Evolutionary conservation across 1,140 invertebrate species (phyloP), one percentile per base, ranked within the genome.

Genomic region (Aphelinus certus): DNA sequence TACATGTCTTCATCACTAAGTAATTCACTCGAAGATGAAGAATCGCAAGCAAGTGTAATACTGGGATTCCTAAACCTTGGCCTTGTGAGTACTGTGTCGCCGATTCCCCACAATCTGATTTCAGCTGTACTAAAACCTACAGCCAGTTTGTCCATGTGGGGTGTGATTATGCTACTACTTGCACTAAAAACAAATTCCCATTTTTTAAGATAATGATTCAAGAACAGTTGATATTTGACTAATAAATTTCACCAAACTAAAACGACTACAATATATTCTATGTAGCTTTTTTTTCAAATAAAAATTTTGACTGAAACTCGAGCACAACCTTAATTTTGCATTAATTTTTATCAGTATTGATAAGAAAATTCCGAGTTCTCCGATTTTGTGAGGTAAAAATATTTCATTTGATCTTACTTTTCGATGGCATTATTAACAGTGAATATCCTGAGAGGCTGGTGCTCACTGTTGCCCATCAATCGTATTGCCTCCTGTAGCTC

Each of bases 401-500:
- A 56, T 61, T 57, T 26, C 5, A 63, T 7, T 7, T 60, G 55
- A 53, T 81, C 83, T 87, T 86, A 90, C 90, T 91, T 88, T 79
- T 90, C 88, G 78, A 90, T 86, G 63, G 90, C 87, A 79, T 91
- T 90, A 76, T 89, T 89, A 68, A 92, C 87, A 79, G 90, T 89
- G 79, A 91, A 91, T 74, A 92, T 84, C 81, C 90, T 89, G 49
- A 91, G 79, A n/a, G 90, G 89, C 69, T 90, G 89, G 76, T 89
- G 85, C 45, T 87, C 86, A 80, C 89, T 86, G 75, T 84, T 90
- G 78, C 87, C 82, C 43, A 91, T 90, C 75, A 89, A 89, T 82
- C 88, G 85, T 76, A 91, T 91, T 26, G 90, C 88, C 78, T 91
- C 91, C 79, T 91, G 90, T 2, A 92, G 83, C 79, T 91, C 90